phyloP scores from a whole-genome alignment of 2,888 invertebrate genomes.

The Caenorhabditis imperialis region DNA sequence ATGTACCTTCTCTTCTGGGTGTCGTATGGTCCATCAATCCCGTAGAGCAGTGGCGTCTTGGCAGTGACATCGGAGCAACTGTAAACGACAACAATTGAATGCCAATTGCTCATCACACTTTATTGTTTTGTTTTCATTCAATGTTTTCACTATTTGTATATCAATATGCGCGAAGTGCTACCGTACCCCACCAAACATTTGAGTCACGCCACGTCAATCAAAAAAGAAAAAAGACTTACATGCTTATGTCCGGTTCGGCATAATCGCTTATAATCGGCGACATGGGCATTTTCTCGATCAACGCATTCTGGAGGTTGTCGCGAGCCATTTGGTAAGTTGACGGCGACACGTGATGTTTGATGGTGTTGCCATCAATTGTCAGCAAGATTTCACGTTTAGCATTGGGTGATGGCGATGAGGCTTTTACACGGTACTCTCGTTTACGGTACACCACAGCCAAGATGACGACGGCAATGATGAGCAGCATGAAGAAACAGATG shows the following conservation, averaged over 20 bases:
- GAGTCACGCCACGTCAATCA: slow-evolving; percentile 4
- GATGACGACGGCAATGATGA: slow-evolving; percentile 41
- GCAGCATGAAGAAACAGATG: slow-evolving; percentile 50
- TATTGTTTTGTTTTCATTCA: slow-evolving; percentile 22
- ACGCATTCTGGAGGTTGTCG: slow-evolving; percentile 66
- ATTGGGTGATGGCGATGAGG: slow-evolving; percentile 62
- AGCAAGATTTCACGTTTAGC: slow-evolving; percentile 56
- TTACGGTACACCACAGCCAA: slow-evolving; percentile 50
- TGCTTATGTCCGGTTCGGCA: slow-evolving; percentile 71
- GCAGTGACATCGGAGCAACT: slow-evolving; percentile 57
- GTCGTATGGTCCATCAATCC: slow-evolving; percentile 52
- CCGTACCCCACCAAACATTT: slow-evolving; percentile 20
- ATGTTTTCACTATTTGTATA: neutral
- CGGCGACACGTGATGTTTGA: slow-evolving; percentile 64
- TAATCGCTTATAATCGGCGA: slow-evolving; percentile 66
- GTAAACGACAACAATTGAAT: slow-evolving; percentile 41
- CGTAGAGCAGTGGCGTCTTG: slow-evolving; percentile 54
- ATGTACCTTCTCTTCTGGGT: slow-evolving; percentile 41
- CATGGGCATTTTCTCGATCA: slow-evolving; percentile 65
- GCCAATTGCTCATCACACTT: slow-evolving; percentile 32
- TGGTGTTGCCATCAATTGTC: slow-evolving; percentile 61
- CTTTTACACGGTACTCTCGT: slow-evolving; percentile 62
- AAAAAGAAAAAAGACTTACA: slow-evolving; percentile 37
- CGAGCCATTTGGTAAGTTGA: slow-evolving; percentile 68
- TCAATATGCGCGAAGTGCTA: slow-evolving; percentile 46